These are phyloP conservation scores for Clamator glandarius DNA, from an alignment of 2,797 vertebrate species.

Conservation along the genomic window DNA sequence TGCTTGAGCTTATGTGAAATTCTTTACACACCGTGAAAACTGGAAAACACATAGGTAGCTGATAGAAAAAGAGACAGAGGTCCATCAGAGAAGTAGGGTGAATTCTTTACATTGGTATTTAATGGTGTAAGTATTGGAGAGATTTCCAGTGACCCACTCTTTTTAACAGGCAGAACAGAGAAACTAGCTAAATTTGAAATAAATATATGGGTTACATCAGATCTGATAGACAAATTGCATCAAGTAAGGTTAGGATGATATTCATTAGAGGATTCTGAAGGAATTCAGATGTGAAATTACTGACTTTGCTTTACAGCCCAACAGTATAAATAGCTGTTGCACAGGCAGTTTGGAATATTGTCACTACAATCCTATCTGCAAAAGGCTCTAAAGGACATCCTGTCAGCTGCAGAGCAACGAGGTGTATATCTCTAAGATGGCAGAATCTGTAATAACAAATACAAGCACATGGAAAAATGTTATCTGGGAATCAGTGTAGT, in stretches of 20 bases:
- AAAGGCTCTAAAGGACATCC: neutral
- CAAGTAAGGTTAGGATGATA: neutral
- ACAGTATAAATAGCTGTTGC: neutral
- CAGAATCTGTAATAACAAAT: neutral
- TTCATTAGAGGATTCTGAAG: neutral
- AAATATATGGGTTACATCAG: constrained; percentile 6
- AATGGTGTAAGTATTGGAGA: neutral
- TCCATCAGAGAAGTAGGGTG: neutral
- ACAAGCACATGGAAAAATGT: neutral
- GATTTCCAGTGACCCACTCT: neutral
- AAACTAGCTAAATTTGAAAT: neutral
- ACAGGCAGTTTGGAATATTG: neutral
- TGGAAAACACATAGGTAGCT: neutral
- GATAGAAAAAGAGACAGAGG: neutral
- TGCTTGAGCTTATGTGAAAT: neutral
- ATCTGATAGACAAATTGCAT: neutral
- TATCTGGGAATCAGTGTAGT: neutral
- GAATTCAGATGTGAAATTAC: constrained; percentile 15
- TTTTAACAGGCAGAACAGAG: neutral
- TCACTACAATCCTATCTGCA: neutral
- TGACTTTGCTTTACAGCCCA: neutral
- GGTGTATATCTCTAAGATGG: neutral
- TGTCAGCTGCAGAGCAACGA: neutral
- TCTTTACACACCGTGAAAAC: neutral
- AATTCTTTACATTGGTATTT: neutral